Evolutionary conservation across 1,140 invertebrate genomes (phyloP).

Genomic region (Patella vulgata): DNA sequence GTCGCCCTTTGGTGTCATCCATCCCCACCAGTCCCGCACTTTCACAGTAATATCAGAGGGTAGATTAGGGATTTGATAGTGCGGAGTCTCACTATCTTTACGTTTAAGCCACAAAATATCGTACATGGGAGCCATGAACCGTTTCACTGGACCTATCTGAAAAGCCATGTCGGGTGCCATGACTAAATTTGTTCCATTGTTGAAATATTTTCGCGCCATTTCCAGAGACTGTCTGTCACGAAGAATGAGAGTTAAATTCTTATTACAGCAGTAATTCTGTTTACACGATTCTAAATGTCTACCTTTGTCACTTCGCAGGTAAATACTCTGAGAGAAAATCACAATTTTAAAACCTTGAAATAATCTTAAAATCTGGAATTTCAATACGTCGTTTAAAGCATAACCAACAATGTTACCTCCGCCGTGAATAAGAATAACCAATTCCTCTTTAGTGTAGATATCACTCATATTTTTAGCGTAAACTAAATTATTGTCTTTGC

Average conservation of each 20-base stretch:
- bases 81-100: slow-evolving; percentile 14
- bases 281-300: background rate
- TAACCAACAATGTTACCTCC: slow-evolving; percentile 41
- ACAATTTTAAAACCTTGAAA: slow-evolving; percentile 23
- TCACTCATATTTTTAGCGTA: slow-evolving; percentile 1
- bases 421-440: slow-evolving; percentile 35
- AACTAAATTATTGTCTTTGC: background rate
- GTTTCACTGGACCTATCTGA: slow-evolving; percentile 14
- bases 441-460: slow-evolving; percentile 16
- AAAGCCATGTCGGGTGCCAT: slow-evolving; percentile 39
- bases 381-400: background rate
- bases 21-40: slow-evolving; percentile 20
- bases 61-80: slow-evolving; percentile 7
- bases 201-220: slow-evolving; percentile 22
- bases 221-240: slow-evolving; percentile 32
- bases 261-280: slow-evolving; percentile 22
- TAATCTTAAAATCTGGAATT: slow-evolving; percentile 3
- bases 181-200: slow-evolving; percentile 14
- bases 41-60: slow-evolving; percentile 14
- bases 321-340: slow-evolving; percentile 35
- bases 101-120: slow-evolving; percentile 32
- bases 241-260: slow-evolving; percentile 31
- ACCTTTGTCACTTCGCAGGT: background rate
- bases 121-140: slow-evolving; percentile 18
- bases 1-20: background rate